Conservation (phyloP, 2,113 vertebrate species). For the Ageneiosus marmoratus region DNA sequence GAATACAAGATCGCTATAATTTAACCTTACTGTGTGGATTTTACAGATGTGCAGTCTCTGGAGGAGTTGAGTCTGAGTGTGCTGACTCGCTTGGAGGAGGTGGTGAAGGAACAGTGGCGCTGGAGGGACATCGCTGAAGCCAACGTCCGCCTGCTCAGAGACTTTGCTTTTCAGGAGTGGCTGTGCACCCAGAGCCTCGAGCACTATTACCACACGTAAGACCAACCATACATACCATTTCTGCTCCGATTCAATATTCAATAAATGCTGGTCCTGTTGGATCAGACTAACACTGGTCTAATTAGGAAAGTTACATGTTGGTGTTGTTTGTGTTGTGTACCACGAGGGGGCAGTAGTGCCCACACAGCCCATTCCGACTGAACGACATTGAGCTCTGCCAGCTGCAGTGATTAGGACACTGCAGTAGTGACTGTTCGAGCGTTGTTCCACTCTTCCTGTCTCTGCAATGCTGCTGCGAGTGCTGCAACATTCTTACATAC, state of each 20-base stretch:
- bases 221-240: background rate
- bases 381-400: slow-evolving; percentile 60
- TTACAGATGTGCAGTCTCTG: slow-evolving; percentile 77
- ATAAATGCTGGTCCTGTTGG: background rate
- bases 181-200: slow-evolving; percentile 77
- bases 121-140: slow-evolving; percentile 75
- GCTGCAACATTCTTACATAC: background rate
- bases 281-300: background rate
- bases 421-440: slow-evolving; percentile 60
- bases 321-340: slow-evolving; percentile 45
- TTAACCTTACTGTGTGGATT: slow-evolving; percentile 38
- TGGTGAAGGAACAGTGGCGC: slow-evolving; percentile 69
- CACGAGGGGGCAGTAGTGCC: slow-evolving; percentile 63
- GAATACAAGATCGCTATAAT: background rate
- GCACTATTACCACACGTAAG: slow-evolving; percentile 78
- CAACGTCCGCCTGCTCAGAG: slow-evolving; percentile 73
- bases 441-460: slow-evolving; percentile 37
- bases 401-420: slow-evolving; percentile 65
- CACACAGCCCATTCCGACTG: slow-evolving; percentile 38
- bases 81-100: slow-evolving; percentile 74
- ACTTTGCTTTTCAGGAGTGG: slow-evolving; percentile 82
- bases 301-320: background rate
- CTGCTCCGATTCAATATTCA: background rate
- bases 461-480: slow-evolving; percentile 61
- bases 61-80: slow-evolving; percentile 78